A percentile compares a stretch with the other conserved stretches of the same genome.
These are phyloP conservation scores for Andricus curvator DNA, from an alignment of 2,888 invertebrate genomes.

Conservation along the genomic window DNA sequence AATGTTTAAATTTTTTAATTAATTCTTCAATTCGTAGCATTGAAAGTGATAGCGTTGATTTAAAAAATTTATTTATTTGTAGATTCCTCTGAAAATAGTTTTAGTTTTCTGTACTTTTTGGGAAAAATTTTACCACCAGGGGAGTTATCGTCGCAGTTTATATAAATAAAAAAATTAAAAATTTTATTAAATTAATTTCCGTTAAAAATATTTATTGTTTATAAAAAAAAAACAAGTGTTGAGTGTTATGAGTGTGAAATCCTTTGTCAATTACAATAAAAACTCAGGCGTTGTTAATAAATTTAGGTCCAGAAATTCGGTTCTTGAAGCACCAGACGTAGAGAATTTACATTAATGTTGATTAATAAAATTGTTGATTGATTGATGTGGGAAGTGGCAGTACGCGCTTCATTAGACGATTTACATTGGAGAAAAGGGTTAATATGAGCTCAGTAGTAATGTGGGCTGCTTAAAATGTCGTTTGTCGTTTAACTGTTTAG, in stretches of 20 bases:
- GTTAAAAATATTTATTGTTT: too few relatives aligned
- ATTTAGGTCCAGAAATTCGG: not conserved
- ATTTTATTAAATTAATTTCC: too few relatives aligned
- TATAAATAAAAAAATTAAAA: too few relatives aligned
- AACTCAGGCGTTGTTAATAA: not conserved
- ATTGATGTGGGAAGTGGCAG: constrained; percentile 29
- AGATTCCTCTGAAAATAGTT: too few relatives aligned
- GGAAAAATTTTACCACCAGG: too few relatives aligned
- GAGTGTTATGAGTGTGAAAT: not conserved
- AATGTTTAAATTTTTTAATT: too few relatives aligned
- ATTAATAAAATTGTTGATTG: constrained; percentile 13
- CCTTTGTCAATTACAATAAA: not conserved
- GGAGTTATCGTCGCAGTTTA: too few relatives aligned
- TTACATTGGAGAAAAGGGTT: constrained; percentile 25
- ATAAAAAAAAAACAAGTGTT: not conserved
- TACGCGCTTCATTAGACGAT: constrained; percentile 21
- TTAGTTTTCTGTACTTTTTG: too few relatives aligned
- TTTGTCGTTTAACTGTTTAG: constrained; percentile 17
- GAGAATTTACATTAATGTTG: constrained; percentile 13
- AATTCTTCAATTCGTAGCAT: too few relatives aligned
- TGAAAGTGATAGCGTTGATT: too few relatives aligned
- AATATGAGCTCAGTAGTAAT: constrained; percentile 4
- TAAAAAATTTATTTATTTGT: too few relatives aligned
- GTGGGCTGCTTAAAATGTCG: constrained; percentile 31
- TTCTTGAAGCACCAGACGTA: not conserved